phyloP scores from a whole-genome alignment of 2,888 invertebrate genomes.

The Bombylius major region DNA sequence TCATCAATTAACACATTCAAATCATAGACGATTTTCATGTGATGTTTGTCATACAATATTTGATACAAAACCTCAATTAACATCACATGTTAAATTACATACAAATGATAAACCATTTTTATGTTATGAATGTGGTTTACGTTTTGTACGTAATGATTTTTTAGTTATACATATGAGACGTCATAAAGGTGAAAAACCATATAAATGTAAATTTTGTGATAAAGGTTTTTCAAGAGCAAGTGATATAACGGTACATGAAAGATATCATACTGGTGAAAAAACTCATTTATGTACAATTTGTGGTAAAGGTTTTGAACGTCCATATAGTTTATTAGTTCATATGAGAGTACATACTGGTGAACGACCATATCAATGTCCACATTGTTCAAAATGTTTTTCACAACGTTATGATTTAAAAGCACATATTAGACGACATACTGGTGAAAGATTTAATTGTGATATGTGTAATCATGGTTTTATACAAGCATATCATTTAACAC shows the following conservation, averaged over 20 bases:
- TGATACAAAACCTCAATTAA: slow-evolving; percentile 39
- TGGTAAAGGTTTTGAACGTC: slow-evolving; percentile 38
- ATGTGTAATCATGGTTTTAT: slow-evolving; percentile 36
- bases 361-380: slow-evolving; percentile 39
- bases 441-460: slow-evolving; percentile 45
- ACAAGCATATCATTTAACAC: slow-evolving; percentile 40
- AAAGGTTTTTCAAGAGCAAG: slow-evolving; percentile 47
- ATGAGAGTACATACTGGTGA: slow-evolving; percentile 46
- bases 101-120: slow-evolving; percentile 42
- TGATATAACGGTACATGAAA: slow-evolving; percentile 46
- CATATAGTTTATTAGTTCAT: slow-evolving; percentile 45
- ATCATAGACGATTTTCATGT: slow-evolving; percentile 35
- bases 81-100: slow-evolving; percentile 43
- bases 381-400: slow-evolving; percentile 44
- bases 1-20: slow-evolving; percentile 33
- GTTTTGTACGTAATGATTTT: slow-evolving; percentile 46
- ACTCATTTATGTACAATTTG: slow-evolving; percentile 42
- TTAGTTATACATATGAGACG: slow-evolving; percentile 46
- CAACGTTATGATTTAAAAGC: slow-evolving; percentile 47
- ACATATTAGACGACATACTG: slow-evolving; percentile 44
- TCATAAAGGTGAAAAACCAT: slow-evolving; percentile 47
- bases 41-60: slow-evolving; percentile 33
- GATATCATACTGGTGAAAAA: slow-evolving; percentile 41
- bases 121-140: slow-evolving; percentile 45
- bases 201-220: slow-evolving; percentile 45